Conservation (phyloP, 35 echinoderm and acorn worm species). For the Hemicentrotus pulcherrimus region DNA sequence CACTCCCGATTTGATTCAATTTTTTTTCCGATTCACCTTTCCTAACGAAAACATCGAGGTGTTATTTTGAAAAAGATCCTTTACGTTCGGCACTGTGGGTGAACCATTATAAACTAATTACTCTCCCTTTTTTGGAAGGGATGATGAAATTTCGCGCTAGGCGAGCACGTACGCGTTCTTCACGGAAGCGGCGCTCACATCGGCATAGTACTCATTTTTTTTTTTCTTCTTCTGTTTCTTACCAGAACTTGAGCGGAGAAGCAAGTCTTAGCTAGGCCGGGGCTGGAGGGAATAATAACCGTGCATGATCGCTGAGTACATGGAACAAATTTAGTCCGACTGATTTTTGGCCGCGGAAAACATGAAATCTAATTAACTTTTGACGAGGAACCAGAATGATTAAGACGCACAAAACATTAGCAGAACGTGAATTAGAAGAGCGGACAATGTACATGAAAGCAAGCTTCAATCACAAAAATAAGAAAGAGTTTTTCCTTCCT, state of each 20-base stretch:
- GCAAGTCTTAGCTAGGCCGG: not conserved
- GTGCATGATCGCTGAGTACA: conserved; percentile 29
- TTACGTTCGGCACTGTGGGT: conserved; percentile 36
- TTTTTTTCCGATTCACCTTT: conserved; percentile 25
- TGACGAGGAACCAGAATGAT: conserved; percentile 29
- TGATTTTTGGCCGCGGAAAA: not conserved
- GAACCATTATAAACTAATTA: conserved; percentile 47
- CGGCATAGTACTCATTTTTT: not conserved
- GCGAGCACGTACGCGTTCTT: conserved; percentile 26
- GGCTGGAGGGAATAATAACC: conserved; percentile 18
- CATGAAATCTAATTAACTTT: conserved; percentile 34
- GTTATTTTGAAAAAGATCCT: conserved; percentile 26
- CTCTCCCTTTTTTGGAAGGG: not conserved
- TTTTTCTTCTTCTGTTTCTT: not conserved
- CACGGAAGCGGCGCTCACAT: not conserved
- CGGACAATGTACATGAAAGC: not conserved
- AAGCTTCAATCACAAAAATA: not conserved
- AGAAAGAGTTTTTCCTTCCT: not conserved
- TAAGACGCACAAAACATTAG: not conserved
- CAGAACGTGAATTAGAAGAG: not conserved
- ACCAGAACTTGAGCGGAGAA: not conserved
- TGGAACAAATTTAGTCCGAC: conserved; percentile 16
- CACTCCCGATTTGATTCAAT: conserved; percentile 22
- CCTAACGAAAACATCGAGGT: conserved; percentile 28
- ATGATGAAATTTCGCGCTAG: conserved; percentile 26